Evolutionary conservation across 2,888 invertebrate genomes (phyloP), one percentile per base, ranked within the genome.

Genomic region (Pristionchus japonicus): DNA sequence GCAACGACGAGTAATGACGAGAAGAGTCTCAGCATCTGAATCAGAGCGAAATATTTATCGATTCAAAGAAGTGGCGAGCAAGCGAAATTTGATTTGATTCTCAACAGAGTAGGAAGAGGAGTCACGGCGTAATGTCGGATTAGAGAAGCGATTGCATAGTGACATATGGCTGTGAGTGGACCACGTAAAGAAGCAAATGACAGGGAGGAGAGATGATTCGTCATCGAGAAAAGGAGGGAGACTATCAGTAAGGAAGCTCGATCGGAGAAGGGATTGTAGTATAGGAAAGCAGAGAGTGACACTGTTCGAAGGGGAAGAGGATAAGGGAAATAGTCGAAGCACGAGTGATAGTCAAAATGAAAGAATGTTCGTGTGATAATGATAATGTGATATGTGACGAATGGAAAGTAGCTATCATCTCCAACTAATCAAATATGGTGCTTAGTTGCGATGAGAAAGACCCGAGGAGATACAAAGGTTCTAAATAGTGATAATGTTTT

Each of bases 361-460:
- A 77, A 77, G 77, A 43, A 43, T 77, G 77, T 43, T 11, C 4
- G 31, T 67, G 67, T 67, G 67, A 67, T 67, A 67, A 67, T 13
- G 34, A 67, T 17, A 31, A 34, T 31, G 15, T 34, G 67, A 67
- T 67, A 67, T 67, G 67, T 67, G 20, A 43, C 7, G 1, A 1
- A 40, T 43, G 77, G 43, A 27, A 77, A 77, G 77, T 43, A 77
- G 77, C 77, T 40, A 77, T 77, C 27, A 40, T 40, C 77, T 77
- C 77, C n/a, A n/a, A 77, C 77, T 77, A 77, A 77, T 77, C 77
- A 43, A 77, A 77, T 77, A 77, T 77, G 77, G 77, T 34, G 43
- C 43, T 40, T 15, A 77, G 77, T 27, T n/a, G 43, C 11, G 77
- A 77, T 77, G 77, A 43, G 77, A 77, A 77, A 77, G 43, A 77